phyloP scores from a whole-genome alignment of 2,113 vertebrate genomes.

The Albula goreensis region DNA sequence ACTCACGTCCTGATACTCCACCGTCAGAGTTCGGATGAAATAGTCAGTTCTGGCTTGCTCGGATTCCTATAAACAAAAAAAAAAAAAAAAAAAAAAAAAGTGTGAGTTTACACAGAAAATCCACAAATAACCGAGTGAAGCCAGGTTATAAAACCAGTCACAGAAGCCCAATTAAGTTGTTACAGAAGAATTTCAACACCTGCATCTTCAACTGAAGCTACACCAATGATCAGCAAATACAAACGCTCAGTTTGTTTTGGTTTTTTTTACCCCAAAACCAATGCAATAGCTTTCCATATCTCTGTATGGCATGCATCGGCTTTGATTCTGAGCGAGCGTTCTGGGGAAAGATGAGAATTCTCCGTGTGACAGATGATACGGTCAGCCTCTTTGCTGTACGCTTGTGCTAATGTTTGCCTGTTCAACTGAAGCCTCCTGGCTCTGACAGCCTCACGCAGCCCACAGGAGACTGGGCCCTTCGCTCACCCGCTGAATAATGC shows the following conservation, averaged over 20 bases:
- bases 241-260: background rate
- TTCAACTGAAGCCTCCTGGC: slow-evolving; percentile 7
- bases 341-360: slow-evolving; percentile 3
- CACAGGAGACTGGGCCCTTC: background rate
- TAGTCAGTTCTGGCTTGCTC: slow-evolving; percentile 92
- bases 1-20: slow-evolving; percentile 92
- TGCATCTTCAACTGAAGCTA: background rate
- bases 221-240: no score
- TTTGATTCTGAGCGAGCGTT: background rate
- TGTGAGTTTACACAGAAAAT: slow-evolving; percentile 11
- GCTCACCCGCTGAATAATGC: background rate
- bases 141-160: background rate
- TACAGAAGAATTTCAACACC: background rate
- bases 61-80: slow-evolving; percentile 76
- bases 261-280: no score
- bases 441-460: background rate
- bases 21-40: slow-evolving; percentile 84
- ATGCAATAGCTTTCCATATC: no score
- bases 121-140: background rate
- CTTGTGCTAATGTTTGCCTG: slow-evolving; percentile 4
- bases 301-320: background rate
- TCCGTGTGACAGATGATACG: background rate
- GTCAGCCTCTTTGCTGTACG: background rate
- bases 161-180: background rate
- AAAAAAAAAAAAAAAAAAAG: slow-evolving; percentile 42